Base-by-base conservation (phyloP, 2,888 invertebrate genomes). In the Orchestes rusci region DNA sequence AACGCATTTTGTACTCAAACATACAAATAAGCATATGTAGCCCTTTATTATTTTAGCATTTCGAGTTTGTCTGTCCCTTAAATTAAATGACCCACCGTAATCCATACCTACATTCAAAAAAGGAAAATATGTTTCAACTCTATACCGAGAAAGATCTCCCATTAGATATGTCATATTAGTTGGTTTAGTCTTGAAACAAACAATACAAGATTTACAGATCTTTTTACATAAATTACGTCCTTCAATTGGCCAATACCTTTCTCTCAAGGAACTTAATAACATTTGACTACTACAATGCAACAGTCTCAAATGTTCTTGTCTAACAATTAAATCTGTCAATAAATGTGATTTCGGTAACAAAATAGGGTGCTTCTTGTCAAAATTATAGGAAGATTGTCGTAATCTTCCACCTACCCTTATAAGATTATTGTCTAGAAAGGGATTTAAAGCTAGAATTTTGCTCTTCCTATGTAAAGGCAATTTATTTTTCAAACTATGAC, bases 61-160 rank as follows among this genome's bases (percentile, higher is more conserved):
- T 13, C 55, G 33, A 8, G 32, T 27, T 43, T 53, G 47, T 16
- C 53, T 50, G 37, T 59, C 56, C 23, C 57, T 59, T 0, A 59
- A 27, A 3, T 37, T 34, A 38, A 59, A 53, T 10, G 55, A 58
- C n/a, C 58, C 59, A 17, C 52, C 56, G 39, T 53, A 59, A 36
- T 59, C 59, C 1, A 54, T 43, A 8, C 58, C 61, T 1, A 45
- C 41, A 20, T 56, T 52, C 3, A n/a, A 13, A 46, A 61, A 62
- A 4, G 58, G 56, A 15, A 49, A 28, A 3, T 41, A 41, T 10
- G 27, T 15, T 2, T 43, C 52, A 1, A 58, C 45, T 20, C 59
- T 39, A n/a, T 12, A 29, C 7, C 33, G 20, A 1, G 59, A 59
- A 28, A 59, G 44, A 38, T 58, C 41, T 4, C 55, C 59, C 58